Evolutionary conservation across 2,888 invertebrate species (phyloP).

Genomic region (Lithophane socia): DNA sequence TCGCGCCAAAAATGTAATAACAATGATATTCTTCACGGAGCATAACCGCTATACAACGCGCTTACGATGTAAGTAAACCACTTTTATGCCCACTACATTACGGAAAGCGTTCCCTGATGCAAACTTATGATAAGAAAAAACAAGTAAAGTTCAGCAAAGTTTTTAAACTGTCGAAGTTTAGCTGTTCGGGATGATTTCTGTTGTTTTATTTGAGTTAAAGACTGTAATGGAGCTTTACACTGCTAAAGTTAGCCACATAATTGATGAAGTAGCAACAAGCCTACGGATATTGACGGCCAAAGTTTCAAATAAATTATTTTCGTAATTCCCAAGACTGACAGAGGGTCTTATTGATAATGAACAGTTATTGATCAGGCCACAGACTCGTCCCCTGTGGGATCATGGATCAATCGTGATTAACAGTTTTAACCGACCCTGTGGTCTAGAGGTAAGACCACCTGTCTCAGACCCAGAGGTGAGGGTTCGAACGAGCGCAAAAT

Average conservation of each 20-base stretch:
- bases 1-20: slow-evolving; percentile 24
- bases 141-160: slow-evolving; percentile 46
- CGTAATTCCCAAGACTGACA: slow-evolving; percentile 27
- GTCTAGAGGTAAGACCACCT: too few relatives aligned
- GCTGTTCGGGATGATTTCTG: slow-evolving; percentile 49
- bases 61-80: slow-evolving; percentile 46
- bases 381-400: slow-evolving; percentile 12
- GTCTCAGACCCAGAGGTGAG: too few relatives aligned
- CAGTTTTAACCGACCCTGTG: too few relatives aligned
- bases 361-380: slow-evolving; percentile 25
- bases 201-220: slow-evolving; percentile 44
- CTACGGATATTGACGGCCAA: slow-evolving; percentile 10
- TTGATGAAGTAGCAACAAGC: slow-evolving; percentile 24
- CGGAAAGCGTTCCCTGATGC: slow-evolving; percentile 51
- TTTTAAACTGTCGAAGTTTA: slow-evolving; percentile 56
- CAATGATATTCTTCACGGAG: slow-evolving; percentile 27
- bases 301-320: slow-evolving; percentile 40
- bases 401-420: slow-evolving; percentile 33
- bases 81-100: slow-evolving; percentile 57
- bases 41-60: slow-evolving; percentile 40
- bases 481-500: too few relatives aligned
- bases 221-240: slow-evolving; percentile 3
- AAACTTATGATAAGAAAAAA: slow-evolving; percentile 55
- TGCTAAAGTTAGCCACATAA: slow-evolving; percentile 14
- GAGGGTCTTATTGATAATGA: slow-evolving; percentile 22